A percentile compares a stretch with the other conserved stretches of the same genome.
These are phyloP conservation scores for Galaxea fascicularis DNA, from an alignment of 92 coral and sea anemone species.

Conservation along the genomic window DNA sequence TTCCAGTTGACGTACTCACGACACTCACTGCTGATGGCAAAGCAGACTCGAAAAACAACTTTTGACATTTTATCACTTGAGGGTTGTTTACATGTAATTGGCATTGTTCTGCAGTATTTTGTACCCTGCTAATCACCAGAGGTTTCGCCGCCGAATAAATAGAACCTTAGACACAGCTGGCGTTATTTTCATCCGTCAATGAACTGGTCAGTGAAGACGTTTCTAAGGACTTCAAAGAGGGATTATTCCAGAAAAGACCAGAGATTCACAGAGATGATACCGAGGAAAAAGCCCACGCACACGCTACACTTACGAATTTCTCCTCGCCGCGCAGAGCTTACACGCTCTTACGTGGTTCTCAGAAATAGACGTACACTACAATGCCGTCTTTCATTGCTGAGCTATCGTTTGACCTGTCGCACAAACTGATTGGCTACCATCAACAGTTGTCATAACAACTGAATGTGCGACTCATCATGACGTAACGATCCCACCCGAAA, in stretches of 20 bases:
- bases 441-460: slow-evolving; percentile 76
- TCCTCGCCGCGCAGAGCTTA: neutral
- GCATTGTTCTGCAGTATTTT: slow-evolving; percentile 33
- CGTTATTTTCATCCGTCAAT: neutral
- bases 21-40: neutral
- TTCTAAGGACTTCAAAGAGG: neutral
- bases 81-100: slow-evolving; percentile 45
- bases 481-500: slow-evolving; percentile 99
- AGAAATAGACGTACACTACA: slow-evolving; percentile 67
- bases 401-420: slow-evolving; percentile 42
- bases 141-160: slow-evolving; percentile 1
- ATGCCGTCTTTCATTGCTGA: slow-evolving; percentile 49
- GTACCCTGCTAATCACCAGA: slow-evolving; percentile 15
- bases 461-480: slow-evolving; percentile 86
- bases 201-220: neutral
- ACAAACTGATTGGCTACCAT: slow-evolving; percentile 71
- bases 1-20: neutral
- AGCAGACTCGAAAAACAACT: slow-evolving; percentile 10
- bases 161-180: slow-evolving; percentile 11
- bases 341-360: slow-evolving; percentile 54
- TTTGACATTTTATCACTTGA: slow-evolving; percentile 36
- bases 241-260: slow-evolving; percentile 9
- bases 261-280: neutral
- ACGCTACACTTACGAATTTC: slow-evolving; percentile 9
- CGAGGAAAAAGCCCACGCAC: slow-evolving; percentile 31